Evolutionary conservation across 2,797 vertebrate genomes (phyloP).

Genomic region (Alca torda): DNA sequence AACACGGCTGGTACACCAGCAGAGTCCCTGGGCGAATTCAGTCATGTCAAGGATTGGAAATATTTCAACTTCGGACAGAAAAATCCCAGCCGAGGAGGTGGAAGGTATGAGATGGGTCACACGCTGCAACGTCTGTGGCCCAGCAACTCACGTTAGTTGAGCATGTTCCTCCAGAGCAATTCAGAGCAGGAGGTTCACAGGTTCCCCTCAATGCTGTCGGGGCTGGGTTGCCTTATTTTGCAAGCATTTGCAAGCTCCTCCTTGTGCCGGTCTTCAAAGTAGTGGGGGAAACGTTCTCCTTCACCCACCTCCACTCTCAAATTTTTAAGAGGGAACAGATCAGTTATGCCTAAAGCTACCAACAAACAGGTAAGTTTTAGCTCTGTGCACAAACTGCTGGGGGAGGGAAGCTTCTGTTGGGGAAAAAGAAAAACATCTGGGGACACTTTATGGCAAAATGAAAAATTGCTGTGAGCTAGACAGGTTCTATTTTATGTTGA

Average conservation of each 20-base stretch:
- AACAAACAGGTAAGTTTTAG: neutral
- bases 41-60: neutral
- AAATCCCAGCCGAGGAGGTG: neutral
- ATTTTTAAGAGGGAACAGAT: neutral
- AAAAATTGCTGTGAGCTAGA: constrained; percentile 24
- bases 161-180: neutral
- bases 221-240: neutral
- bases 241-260: neutral
- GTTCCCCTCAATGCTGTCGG: fast-evolving
- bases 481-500: neutral
- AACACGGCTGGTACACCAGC: neutral
- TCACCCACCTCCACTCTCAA: neutral
- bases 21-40: fast-evolving
- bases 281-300: neutral
- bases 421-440: neutral
- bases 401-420: neutral
- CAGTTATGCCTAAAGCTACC: neutral
- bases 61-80: neutral
- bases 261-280: neutral
- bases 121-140: neutral
- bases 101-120: neutral
- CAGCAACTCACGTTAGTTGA: neutral
- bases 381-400: neutral
- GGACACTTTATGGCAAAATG: neutral
- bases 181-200: neutral